Evolutionary conservation across 1,140 invertebrate species (phyloP), one percentile per base, ranked within the genome.

Genomic region (Lordiphosa collinella): DNA sequence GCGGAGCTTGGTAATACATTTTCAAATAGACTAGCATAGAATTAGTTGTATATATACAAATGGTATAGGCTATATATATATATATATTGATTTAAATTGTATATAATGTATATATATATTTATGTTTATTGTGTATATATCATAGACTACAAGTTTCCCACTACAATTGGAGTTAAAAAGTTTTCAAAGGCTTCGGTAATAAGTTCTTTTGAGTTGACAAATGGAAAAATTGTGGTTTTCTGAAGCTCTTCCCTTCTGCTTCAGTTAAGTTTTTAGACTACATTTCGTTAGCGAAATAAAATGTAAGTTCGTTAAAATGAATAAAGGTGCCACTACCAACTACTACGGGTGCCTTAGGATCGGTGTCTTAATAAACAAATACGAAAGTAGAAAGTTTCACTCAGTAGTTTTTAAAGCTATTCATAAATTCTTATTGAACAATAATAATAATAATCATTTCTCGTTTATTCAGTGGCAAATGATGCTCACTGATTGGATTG

Each of bases 171-270:
- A 84, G 78, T 85, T 84, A 65, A 78, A 84, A 84, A 78, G 73
- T 78, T 68, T 86, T 76, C 59, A 69, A 87, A 87, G 85, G 85
- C 85, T 85, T 78, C 80, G 50, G 79, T 87, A 86, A 82, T 87
- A 87, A 87, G 86, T 87, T 87, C 85, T 87, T 80, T 87, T 54
- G 70, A 82, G 80, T 85, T 79, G 58, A 79, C 78, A 84, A 84
- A 78, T 84, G 78, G 78, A 76, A 84, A 82, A 80, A 64, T 80
- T 76, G 47, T 65, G 55, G 58, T 52, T 35, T 53, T 62, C 18
- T 22, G 18, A 1, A 22, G 18, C 66, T 47, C 57, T 67, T 71
- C 50, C 58, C 69, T 57, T 55, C 68, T 54, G 53, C 40, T 59
- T 73, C 40, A 54, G 53, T 69, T 72, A 55, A 46, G 56, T 41